Base-by-base conservation (phyloP, 2,888 invertebrate genomes). In the Trypoxylon attenuatum region DNA sequence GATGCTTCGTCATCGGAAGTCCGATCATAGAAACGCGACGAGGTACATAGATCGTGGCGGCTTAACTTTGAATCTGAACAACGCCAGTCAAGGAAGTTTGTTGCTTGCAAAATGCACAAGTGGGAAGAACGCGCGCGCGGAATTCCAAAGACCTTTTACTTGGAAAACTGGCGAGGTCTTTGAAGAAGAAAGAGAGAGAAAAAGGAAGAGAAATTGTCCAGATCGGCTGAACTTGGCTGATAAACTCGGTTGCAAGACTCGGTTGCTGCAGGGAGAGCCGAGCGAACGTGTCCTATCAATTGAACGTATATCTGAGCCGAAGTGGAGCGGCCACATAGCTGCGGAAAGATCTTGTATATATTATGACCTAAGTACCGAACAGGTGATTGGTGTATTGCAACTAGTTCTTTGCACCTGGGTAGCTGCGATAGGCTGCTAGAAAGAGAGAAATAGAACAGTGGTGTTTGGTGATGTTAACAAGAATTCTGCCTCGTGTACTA, bases 351-450 rank as follows among this genome's bases (percentile, higher is more conserved):
- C 46, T 61, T 57, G 68, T 68, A 73, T 64, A 67, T 67, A 64
- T 80, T 79, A 77, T 70, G 78, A 78, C 76, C 78, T 81, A 82
- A 74, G 76, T 77, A 82, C 78, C 78, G 77, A 81, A 83, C 82
- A 82, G 84, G 84, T 85, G 84, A 82, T 76, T 86, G 82, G 85
- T 85, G 84, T 86, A 80, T 82, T 84, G 76, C 76, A 70, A 76
- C 77, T 77, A 76, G 68, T 82, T 80, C 80, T 83, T 86, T 85
- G 86, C 85, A 87, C 86, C 86, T 86, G 87, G 86, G 81, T 84
- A 86, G 85, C 85, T 87, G 87, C 87, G 87, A 87, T 84, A 86
- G 87, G 87, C 86, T 86, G 86, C 86, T 86, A 87, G 85, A 87
- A 87, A 87, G 84, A 86, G 82, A 86, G 85, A 86, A 85, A 86